A percentile compares a stretch with the other conserved stretches of the same genome.
Evolutionary conservation across 2,113 vertebrate species (phyloP).

Genomic region (Aspiorhynchus laticeps): DNA sequence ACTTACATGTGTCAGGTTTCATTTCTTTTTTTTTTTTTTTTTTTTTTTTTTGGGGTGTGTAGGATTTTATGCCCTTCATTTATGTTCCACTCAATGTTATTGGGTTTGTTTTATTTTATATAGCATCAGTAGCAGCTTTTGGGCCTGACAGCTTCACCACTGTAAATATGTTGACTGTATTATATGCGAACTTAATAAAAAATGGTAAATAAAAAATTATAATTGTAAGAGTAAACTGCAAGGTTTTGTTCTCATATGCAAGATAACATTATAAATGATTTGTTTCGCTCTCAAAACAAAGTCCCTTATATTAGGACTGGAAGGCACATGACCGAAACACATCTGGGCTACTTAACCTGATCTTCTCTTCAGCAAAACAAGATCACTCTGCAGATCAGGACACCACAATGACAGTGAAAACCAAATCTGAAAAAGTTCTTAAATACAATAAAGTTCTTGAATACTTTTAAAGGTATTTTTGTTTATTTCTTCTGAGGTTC

Average conservation of each 20-base stretch:
- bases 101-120: neutral
- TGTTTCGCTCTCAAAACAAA: neutral
- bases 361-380: neutral
- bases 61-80: neutral
- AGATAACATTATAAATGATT: neutral
- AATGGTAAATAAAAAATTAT: neutral
- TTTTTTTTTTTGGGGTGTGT: neutral
- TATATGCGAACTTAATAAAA: slow-evolving; percentile 14
- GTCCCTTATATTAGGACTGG: neutral
- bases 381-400: neutral
- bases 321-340: neutral
- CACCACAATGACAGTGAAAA: neutral
- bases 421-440: no score
- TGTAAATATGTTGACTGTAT: neutral
- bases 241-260: neutral
- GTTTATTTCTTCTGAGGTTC: no score
- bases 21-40: neutral
- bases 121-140: neutral
- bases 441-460: no score
- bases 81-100: neutral
- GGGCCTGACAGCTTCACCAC: neutral
- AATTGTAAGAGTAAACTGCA: neutral
- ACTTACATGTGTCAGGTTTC: neutral
- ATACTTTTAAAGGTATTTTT: no score
- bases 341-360: neutral